Conservation (phyloP, 2,888 invertebrate species). For the Leptura quadrifasciata region DNA sequence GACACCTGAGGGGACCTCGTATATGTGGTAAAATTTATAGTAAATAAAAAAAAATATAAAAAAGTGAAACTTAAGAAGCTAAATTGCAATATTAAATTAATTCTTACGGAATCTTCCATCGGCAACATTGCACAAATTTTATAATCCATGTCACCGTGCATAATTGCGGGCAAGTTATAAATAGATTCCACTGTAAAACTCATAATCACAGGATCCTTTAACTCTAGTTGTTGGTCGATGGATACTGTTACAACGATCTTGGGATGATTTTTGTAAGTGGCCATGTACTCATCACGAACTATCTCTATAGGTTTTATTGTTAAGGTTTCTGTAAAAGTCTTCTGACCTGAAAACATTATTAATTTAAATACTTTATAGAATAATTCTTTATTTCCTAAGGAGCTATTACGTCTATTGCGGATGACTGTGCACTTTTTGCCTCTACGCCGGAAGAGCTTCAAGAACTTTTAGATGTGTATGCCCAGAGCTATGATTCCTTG, state of each 20-base stretch:
- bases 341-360: constrained; percentile 50
- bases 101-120: constrained; percentile 53
- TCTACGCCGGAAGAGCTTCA: no score
- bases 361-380: no score
- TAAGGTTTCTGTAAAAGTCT: constrained; percentile 58
- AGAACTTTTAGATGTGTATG: no score
- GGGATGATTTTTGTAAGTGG: constrained; percentile 65
- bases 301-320: constrained; percentile 59
- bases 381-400: no score
- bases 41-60: no score
- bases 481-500: no score
- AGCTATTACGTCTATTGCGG: no score
- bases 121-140: constrained; percentile 63
- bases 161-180: constrained; percentile 66
- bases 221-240: constrained; percentile 54
- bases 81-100: not conserved
- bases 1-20: no score
- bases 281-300: constrained; percentile 62
- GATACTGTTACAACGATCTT: constrained; percentile 62
- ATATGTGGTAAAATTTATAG: no score
- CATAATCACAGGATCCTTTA: constrained; percentile 61
- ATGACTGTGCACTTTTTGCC: no score
- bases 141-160: constrained; percentile 65
- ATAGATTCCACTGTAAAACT: constrained; percentile 69
- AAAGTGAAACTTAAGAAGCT: not conserved